Evolutionary conservation across 2,113 vertebrate genomes (phyloP), one percentile per base, ranked within the genome.

Genomic region (Thinocorus orbignyianus): DNA sequence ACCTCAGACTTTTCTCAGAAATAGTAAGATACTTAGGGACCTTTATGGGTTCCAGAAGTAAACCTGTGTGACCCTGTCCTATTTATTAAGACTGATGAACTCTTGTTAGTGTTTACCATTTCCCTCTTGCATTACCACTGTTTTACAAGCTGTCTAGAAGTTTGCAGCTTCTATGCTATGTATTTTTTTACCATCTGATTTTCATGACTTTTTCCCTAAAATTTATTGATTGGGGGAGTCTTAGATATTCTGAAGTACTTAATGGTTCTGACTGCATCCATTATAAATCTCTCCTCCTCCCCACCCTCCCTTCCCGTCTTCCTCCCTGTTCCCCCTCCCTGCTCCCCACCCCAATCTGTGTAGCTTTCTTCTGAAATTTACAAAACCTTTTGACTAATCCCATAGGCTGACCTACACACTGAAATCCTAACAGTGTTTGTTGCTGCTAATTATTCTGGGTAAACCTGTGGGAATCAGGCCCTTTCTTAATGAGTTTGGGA

Each of bases 1-100:
- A 95, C 62, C 57, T 85, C 81, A 82, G 83, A 91, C 54, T 89
- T 96, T 98, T 94, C 44, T 81, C 86, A 92, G 93, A 97, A 97
- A 98, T 98, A 98, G 98, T 99, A 98, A 98, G 97, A 97, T 97
- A 98, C 97, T 98, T 65, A 95, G 98, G 97, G 98, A 98, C 94
- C 62, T 97, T 93, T 95, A 28, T 83, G 90, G 94, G 90, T 94
- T 96, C 92, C 96, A 95, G 96, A 97, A 96, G 95, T 97, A 98
- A 98, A 96, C 91, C 93, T 9, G 23, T 96, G 66, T 97, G 97
- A 97, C 94, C 97, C 88, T 95, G 92, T 95, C 95, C 96, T 97
- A 93, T 97, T 98, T 98, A 98, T 97, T 97, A 98, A 97, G 96
- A 97, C 92, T 74, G 90, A 98, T 98, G 94, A 97, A 97, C 86